phyloP scores from a whole-genome alignment of 1,140 invertebrate species.

The Plodia interpunctella region DNA sequence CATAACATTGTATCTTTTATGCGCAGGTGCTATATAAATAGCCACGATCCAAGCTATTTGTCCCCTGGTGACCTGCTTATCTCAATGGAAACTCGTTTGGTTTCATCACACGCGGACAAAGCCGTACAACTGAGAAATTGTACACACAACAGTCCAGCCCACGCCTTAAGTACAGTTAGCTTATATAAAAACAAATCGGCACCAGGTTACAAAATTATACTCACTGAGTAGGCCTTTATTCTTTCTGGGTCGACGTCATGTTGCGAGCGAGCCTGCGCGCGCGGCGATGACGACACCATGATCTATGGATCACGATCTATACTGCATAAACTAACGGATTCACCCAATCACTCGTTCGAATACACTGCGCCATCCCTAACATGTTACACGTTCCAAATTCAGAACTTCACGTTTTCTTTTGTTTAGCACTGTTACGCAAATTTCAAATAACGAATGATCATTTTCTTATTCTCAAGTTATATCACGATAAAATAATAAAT shows the following conservation, averaged over 20 bases:
- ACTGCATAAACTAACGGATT: slow-evolving; percentile 27
- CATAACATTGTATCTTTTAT: neutral
- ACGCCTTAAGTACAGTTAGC: slow-evolving; percentile 9
- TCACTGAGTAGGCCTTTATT: slow-evolving; percentile 70
- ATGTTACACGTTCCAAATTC: neutral
- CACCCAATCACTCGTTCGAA: slow-evolving; percentile 21
- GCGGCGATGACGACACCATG: slow-evolving; percentile 73
- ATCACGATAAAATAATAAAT: neutral
- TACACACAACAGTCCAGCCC: neutral
- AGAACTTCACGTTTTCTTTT: neutral
- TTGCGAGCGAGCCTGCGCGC: slow-evolving; percentile 60
- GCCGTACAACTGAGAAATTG: neutral
- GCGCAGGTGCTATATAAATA: neutral
- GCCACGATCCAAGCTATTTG: neutral
- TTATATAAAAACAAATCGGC: slow-evolving; percentile 13
- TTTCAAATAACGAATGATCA: neutral
- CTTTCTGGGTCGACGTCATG: slow-evolving; percentile 69
- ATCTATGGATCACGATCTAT: slow-evolving; percentile 62
- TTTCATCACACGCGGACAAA: slow-evolving; percentile 3
- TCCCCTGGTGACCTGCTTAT: slow-evolving; percentile 1
- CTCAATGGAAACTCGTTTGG: slow-evolving; percentile 4
- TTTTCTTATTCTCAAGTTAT: neutral
- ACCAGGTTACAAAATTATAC: slow-evolving; percentile 29
- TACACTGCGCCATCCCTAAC: slow-evolving; percentile 19
- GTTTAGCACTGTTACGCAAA: neutral